Evolutionary conservation across 2,888 invertebrate genomes (phyloP), one percentile per base, ranked within the genome.

Genomic region (Parelbella ahira): DNA sequence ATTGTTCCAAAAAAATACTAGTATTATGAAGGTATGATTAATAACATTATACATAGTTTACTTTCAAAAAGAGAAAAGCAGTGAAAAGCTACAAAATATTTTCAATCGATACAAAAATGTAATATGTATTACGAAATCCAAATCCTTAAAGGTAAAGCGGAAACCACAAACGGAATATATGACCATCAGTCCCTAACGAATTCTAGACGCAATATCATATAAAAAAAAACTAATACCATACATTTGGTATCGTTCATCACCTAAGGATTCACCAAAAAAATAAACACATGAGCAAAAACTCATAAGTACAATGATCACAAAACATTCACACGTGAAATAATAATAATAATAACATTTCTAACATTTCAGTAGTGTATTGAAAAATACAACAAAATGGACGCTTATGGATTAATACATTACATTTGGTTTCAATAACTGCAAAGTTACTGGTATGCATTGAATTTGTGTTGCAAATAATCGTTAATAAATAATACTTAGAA

Each of bases 251-350:
- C 44, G 43, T 50, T 54, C 43, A 53, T 52, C 50, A 52, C 49
- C 45, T 44, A 29, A 45, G 38, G 10, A 28, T 37, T 36, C 32
- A 37, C 18, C 13, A n/a, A n/a, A n/a, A n/a, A 34, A 21, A 19
- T 27, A 44, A 13, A 12, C 27, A 38, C 44, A 62, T 69, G 66
- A 74, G 64, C 68, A 72, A 71, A 50, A 58, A 57, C 60, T 56
- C 61, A 72, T 82, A 81, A 81, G 82, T 83, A 83, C 79, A 72
- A 69, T 60, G 74, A 80, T 78, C 77, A 80, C 78, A 72, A 69
- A 57, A 56, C 65, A 68, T 60, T 48, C 68, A 69, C 56, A 55
- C 63, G 45, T 47, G n/a, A 37, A 32, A 8, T 15, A 8, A 7
- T 15, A 18, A 15, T 15, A 2, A 29, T 13, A 28, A n/a, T n/a